phyloP scores from a whole-genome alignment of 2,888 invertebrate species.

The Brenthis ino region DNA sequence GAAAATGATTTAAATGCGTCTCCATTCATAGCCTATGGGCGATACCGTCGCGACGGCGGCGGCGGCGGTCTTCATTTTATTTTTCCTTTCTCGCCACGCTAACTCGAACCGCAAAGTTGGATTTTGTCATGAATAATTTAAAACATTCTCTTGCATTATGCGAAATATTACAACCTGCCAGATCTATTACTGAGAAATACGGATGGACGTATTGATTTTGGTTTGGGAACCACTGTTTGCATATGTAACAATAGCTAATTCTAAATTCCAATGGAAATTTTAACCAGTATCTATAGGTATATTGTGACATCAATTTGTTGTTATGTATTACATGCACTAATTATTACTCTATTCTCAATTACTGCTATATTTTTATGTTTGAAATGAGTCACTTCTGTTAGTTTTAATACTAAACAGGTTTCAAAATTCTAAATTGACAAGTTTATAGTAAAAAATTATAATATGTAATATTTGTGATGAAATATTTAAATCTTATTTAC shows the following conservation, averaged over 20 bases:
- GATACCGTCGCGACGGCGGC: conserved; percentile 48
- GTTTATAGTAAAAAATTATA: no score
- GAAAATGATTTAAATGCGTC: conserved; percentile 44
- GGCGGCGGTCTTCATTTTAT: conserved; percentile 54
- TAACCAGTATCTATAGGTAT: not conserved
- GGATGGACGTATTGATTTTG: conserved; percentile 27
- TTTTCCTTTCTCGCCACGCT: conserved; percentile 56
- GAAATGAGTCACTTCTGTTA: no score
- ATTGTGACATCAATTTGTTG: no score
- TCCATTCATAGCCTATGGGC: conserved; percentile 32
- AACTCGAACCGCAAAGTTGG: conserved; percentile 62
- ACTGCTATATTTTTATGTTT: no score
- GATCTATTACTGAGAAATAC: conserved; percentile 32
- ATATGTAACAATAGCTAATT: not conserved
- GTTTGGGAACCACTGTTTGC: conserved; percentile 17
- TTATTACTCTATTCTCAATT: no score
- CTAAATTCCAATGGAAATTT: not conserved
- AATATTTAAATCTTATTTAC: no score
- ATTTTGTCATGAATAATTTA: conserved; percentile 76
- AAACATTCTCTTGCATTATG: conserved; percentile 60
- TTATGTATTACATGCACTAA: no score
- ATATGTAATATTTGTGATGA: no score
- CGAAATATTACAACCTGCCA: conserved; percentile 53
- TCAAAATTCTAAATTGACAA: no score
- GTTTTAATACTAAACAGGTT: no score